Conservation (phyloP, 1,140 invertebrate genomes). For the Drosophila prosaltans region DNA sequence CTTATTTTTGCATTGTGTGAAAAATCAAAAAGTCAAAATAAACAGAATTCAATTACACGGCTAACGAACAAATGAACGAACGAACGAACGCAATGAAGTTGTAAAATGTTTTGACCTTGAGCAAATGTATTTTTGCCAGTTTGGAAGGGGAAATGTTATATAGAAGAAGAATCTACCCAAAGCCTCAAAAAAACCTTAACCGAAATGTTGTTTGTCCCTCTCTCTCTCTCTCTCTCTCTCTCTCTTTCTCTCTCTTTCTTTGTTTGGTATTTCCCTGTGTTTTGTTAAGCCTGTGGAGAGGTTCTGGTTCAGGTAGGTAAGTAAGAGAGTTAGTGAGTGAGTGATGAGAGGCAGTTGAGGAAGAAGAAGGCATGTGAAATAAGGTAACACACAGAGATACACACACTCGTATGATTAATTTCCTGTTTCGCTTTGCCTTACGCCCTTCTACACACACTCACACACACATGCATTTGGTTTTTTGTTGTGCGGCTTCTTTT, state of each 20-base stretch:
- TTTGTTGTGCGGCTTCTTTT: constrained; percentile 67
- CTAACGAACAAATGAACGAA: constrained; percentile 12
- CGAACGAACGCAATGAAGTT: constrained; percentile 59
- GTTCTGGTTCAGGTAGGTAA: constrained; percentile 15
- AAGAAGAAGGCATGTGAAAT: constrained; percentile 34
- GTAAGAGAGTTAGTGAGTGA: constrained; percentile 2
- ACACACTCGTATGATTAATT: constrained; percentile 75
- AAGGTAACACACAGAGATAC: constrained; percentile 16
- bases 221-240: too few relatives aligned
- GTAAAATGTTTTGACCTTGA: constrained; percentile 68
- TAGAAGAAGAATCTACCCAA: not conserved
- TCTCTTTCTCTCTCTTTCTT: too few relatives aligned
- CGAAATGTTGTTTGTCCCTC: not conserved
- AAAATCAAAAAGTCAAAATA: constrained; percentile 79
- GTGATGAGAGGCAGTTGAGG: not conserved
- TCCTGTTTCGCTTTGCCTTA: constrained; percentile 55
- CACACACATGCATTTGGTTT: constrained; percentile 4
- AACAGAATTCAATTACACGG: constrained; percentile 69
- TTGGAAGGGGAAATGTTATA: constrained; percentile 4
- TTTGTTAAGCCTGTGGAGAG: not conserved
- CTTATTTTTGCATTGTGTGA: constrained; percentile 52
- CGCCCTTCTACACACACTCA: not conserved
- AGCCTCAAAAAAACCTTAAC: not conserved
- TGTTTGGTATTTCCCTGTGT: too few relatives aligned
- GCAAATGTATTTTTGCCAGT: not conserved